Base-by-base conservation (phyloP, 2,888 invertebrate genomes). In the Acholoe squamosa region DNA sequence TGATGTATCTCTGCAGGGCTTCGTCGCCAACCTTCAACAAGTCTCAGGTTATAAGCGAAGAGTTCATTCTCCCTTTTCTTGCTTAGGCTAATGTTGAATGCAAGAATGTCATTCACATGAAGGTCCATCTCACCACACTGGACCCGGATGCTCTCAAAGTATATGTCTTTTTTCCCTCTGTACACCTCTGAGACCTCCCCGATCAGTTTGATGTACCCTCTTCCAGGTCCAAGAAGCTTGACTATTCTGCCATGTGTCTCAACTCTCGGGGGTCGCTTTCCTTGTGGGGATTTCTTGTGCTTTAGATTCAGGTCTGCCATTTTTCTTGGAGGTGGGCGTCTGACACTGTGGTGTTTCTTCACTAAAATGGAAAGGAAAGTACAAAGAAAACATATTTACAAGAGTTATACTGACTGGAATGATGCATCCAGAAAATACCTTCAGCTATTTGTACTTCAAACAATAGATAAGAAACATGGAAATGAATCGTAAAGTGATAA, bases 181-280 rank as follows among this genome's bases (percentile, higher is more conserved):
- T 33, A 14, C 31, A 67, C n/a, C 0, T 22, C 31, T 10, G 52
- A 67, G 10, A 56, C 33, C n/a, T 61, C 33, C 28, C 33, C 89
- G 67, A 33, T n/a, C 5, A 67, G 67, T 56, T 89, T 61, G 0
- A 89, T 34, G 67, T 16, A 56, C n/a, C 89, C 89, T 16, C 33
- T 34, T 0, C 67, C 89, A 67, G 19, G 19, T n/a, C 31, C 56
- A 7, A 67, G 34, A 25, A 71, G 28, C 25, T 71, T 71, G 28
- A 25, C 12, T 25, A 71, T 25, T 14, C 28, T n/a, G 19, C 71
- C 71, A 28, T 25, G 61, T 1, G n/a, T 61, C 19, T 61, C 22
- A 7, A 10, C 10, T 43, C 43, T 43, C 10, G 43, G 43, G 43
- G 43, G 43, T 3, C 43, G 43, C 43, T 10, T 43, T 10, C 43